Evolutionary conservation across 2,113 vertebrate genomes (phyloP).

Genomic region (Ochotona princeps): DNA sequence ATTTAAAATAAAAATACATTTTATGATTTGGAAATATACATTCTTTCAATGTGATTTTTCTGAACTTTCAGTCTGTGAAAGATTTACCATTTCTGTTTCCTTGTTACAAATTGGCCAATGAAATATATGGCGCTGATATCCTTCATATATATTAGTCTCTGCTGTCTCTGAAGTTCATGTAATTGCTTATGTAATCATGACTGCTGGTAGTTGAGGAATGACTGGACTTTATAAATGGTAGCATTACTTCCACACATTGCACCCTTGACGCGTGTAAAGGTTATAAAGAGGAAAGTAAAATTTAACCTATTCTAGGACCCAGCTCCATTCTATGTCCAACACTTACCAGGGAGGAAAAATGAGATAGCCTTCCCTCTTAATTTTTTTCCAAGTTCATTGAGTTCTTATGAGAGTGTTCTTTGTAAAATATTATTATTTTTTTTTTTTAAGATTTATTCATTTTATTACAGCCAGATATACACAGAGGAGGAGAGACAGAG

Average conservation of each 20-base stretch:
- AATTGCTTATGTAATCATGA: not conserved
- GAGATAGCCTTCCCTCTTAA: not conserved
- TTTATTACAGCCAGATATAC: no score
- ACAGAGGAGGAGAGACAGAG: no score
- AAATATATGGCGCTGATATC: not conserved
- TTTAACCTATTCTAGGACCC: not conserved
- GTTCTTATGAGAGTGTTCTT: not conserved
- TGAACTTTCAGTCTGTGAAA: not conserved
- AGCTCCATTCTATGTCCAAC: not conserved
- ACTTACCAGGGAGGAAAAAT: not conserved
- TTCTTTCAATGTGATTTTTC: not conserved
- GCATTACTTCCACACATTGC: not conserved
- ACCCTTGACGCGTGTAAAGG: not conserved
- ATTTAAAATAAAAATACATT: not conserved
- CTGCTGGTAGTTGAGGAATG: not conserved
- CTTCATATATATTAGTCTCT: not conserved
- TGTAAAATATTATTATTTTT: not conserved
- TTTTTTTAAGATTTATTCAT: no score
- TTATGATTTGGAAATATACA: not conserved
- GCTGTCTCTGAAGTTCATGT: not conserved
- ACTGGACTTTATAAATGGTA: not conserved
- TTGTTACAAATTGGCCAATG: not conserved
- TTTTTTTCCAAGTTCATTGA: not conserved
- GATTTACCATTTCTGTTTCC: not conserved
- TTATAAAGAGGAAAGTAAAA: slow-evolving; percentile 11